Conservation (phyloP, 2,113 vertebrate genomes). For the Tylochromis polylepis region DNA sequence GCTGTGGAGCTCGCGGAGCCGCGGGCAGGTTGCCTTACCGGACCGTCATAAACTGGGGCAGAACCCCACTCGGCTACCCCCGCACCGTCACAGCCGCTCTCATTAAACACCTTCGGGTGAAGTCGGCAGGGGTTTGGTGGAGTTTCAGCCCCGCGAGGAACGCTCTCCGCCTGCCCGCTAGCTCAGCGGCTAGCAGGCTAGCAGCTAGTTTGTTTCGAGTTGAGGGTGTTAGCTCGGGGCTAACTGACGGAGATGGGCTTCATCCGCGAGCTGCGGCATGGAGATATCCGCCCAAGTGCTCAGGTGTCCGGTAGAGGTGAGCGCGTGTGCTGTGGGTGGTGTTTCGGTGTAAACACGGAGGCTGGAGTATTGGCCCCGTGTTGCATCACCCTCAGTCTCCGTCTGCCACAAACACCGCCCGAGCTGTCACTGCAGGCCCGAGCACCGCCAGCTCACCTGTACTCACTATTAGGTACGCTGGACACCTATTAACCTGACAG, state of each 20-base stretch:
- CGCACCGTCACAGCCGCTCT: accelerated
- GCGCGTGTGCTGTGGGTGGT: background rate
- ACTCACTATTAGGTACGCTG: background rate
- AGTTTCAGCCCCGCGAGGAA: background rate
- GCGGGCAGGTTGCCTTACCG: background rate
- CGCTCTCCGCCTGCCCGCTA: background rate
- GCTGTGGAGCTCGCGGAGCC: too few relatives aligned
- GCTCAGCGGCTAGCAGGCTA: background rate
- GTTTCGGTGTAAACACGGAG: background rate
- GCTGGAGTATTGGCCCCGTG: conserved; percentile 18
- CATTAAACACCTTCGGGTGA: accelerated
- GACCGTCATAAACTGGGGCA: background rate
- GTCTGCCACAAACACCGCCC: background rate
- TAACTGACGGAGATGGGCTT: background rate
- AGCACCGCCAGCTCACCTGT: background rate
- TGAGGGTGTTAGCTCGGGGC: background rate
- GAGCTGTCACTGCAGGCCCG: background rate
- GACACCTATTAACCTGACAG: background rate
- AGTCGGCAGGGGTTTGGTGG: background rate
- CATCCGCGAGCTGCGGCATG: too few relatives aligned
- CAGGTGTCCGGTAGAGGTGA: background rate
- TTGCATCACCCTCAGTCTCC: conserved; percentile 39
- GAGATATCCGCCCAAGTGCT: accelerated
- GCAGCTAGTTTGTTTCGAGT: background rate
- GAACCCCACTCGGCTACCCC: background rate